Evolutionary conservation across 2,113 vertebrate genomes (phyloP).

Genomic region (Todiramphus chloris): DNA sequence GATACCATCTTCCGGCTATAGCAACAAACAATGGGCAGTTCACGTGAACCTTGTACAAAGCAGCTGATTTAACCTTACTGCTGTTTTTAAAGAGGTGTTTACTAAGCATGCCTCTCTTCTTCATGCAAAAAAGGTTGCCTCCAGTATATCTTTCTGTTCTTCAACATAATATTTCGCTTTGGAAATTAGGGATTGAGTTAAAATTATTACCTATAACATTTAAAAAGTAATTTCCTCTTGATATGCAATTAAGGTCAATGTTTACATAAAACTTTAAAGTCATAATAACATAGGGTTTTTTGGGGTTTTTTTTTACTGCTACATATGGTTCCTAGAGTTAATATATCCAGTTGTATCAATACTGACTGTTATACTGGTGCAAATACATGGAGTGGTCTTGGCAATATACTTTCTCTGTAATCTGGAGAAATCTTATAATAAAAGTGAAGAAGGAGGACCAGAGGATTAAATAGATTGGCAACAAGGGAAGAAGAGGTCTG

Average conservation of each 20-base stretch:
- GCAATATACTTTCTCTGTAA: background rate
- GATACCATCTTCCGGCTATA: background rate
- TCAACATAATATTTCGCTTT: background rate
- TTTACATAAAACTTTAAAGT: constrained; percentile 39
- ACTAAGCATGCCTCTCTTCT: background rate
- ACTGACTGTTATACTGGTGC: background rate
- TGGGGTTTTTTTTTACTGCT: constrained; percentile 16
- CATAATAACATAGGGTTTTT: background rate
- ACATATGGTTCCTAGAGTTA: constrained; percentile 20
- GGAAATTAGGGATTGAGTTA: constrained; percentile 19
- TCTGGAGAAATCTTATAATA: background rate
- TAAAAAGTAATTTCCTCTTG: constrained; percentile 63
- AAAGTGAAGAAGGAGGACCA: background rate
- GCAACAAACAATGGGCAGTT: background rate
- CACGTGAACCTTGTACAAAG: accelerated
- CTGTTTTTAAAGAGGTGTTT: background rate
- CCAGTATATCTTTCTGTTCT: background rate
- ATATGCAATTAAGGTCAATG: constrained; percentile 33
- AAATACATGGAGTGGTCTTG: background rate
- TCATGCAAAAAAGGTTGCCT: background rate
- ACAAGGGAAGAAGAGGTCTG: background rate
- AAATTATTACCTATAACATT: constrained; percentile 19
- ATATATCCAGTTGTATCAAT: constrained; percentile 42
- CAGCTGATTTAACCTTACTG: background rate
- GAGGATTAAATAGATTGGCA: background rate